Evolutionary conservation across 2,797 vertebrate species (phyloP).

Genomic region (Sebastes taczanowskii): DNA sequence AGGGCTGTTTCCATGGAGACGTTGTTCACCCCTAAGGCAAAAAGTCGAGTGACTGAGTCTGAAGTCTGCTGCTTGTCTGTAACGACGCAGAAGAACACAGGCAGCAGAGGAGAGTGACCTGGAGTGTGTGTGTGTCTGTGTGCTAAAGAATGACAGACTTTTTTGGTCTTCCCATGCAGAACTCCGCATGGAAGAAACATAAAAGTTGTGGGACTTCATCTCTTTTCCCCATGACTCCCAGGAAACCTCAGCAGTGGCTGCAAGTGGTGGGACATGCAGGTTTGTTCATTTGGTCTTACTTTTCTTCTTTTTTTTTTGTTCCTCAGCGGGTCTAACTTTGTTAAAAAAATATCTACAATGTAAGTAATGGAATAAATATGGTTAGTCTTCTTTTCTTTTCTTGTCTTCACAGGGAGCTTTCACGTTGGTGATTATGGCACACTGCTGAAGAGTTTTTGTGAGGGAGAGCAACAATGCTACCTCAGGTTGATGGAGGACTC

Average conservation of each 20-base stretch:
- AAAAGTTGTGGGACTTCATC: slow-evolving; percentile 82
- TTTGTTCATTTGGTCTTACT: slow-evolving; percentile 51
- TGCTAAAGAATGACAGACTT: slow-evolving; percentile 30
- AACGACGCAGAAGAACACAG: slow-evolving; percentile 4
- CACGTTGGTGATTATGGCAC: slow-evolving; percentile 76
- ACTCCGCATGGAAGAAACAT: slow-evolving; percentile 82
- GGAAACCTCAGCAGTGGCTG: slow-evolving; percentile 85
- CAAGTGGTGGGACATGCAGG: slow-evolving; percentile 90
- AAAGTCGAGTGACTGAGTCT: slow-evolving; percentile 55
- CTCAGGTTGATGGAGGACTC: slow-evolving; percentile 77
- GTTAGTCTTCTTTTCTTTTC: background rate
- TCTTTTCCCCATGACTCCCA: slow-evolving; percentile 78
- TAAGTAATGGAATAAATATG: background rate
- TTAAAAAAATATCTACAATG: background rate
- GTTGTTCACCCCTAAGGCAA: slow-evolving; percentile 34
- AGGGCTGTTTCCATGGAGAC: slow-evolving; percentile 72
- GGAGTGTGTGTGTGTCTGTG: background rate
- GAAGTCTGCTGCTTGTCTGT: slow-evolving; percentile 50
- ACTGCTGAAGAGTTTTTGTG: slow-evolving; percentile 81
- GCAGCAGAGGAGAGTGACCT: slow-evolving; percentile 6
- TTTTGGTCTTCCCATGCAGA: slow-evolving; percentile 67
- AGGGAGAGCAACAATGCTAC: slow-evolving; percentile 79
- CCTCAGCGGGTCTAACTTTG: background rate
- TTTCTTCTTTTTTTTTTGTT: background rate
- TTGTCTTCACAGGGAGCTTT: slow-evolving; percentile 73